phyloP scores from a whole-genome alignment of 2,888 invertebrate species.

The Orthonychiurus folsomi region DNA sequence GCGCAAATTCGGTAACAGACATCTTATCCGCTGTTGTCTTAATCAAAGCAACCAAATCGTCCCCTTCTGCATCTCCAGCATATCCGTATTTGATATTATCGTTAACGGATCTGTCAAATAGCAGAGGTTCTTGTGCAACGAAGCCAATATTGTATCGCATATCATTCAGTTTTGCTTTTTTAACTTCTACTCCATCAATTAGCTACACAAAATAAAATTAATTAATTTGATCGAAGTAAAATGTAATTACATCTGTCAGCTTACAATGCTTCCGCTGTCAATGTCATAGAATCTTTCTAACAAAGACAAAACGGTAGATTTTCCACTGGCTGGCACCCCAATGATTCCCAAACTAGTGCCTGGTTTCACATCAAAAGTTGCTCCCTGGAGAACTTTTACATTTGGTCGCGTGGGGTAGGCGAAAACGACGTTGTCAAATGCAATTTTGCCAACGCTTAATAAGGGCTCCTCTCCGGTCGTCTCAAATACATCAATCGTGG shows the following conservation, averaged over 20 bases:
- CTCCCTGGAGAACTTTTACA: conserved; percentile 58
- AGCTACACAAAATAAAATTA: conserved; percentile 24
- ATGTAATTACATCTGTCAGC: too few species aligned
- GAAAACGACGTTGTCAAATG: conserved; percentile 60
- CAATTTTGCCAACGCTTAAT: conserved; percentile 60
- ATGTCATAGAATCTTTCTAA: conserved; percentile 75
- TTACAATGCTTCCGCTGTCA: conserved; percentile 49
- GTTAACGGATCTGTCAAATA: conserved; percentile 49
- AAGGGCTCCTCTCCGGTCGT: conserved; percentile 46
- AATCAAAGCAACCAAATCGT: conserved; percentile 41
- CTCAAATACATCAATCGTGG: conserved; percentile 47
- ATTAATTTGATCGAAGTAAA: too few species aligned
- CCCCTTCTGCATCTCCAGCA: conserved; percentile 40
- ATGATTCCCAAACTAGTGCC: conserved; percentile 65
- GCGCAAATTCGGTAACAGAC: conserved; percentile 49
- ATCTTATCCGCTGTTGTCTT: conserved; percentile 46
- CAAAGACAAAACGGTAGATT: conserved; percentile 76
- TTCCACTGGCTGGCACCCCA: conserved; percentile 54
- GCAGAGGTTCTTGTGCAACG: conserved; percentile 54
- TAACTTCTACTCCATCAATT: conserved; percentile 43
- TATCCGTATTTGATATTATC: conserved; percentile 53
- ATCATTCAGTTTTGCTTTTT: conserved; percentile 46
- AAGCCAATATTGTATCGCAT: conserved; percentile 49
- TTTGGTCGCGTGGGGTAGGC: conserved; percentile 68
- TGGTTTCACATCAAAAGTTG: conserved; percentile 47